Conservation (phyloP, 1,140 invertebrate species). For the Bicyclus anynana region DNA sequence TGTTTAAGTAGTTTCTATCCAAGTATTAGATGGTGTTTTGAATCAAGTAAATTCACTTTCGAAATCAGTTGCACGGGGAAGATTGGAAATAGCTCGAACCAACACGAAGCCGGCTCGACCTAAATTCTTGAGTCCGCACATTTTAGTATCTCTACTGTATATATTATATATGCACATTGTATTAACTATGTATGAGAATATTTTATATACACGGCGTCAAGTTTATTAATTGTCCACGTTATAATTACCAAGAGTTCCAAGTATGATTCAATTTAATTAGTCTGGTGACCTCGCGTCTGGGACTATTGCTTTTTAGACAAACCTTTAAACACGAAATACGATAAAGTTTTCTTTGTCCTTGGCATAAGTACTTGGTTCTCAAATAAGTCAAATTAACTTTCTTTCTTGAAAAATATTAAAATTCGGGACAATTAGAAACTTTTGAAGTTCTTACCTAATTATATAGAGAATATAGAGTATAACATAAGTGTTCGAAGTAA, state of each 20-base stretch:
- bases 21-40: constrained; percentile 7
- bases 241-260: not conserved
- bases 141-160: not conserved
- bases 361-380: not conserved
- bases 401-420: too few relatives aligned
- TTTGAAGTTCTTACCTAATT: too few relatives aligned
- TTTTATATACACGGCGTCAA: not conserved
- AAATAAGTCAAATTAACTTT: too few relatives aligned
- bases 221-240: not conserved
- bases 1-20: too few relatives aligned
- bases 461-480: too few relatives aligned
- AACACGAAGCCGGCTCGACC: constrained; percentile 43
- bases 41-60: constrained; percentile 15
- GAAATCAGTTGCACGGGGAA: constrained; percentile 36
- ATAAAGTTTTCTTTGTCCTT: not conserved
- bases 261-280: not conserved
- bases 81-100: constrained; percentile 59
- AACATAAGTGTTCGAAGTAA: too few relatives aligned
- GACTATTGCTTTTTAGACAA: not conserved
- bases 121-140: constrained; percentile 35
- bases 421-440: too few relatives aligned
- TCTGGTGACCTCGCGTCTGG: not conserved
- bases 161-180: not conserved
- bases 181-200: constrained; percentile 2
- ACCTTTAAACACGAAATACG: not conserved